phyloP scores from a whole-genome alignment of 2,797 vertebrate species.

The Prionace glauca region DNA sequence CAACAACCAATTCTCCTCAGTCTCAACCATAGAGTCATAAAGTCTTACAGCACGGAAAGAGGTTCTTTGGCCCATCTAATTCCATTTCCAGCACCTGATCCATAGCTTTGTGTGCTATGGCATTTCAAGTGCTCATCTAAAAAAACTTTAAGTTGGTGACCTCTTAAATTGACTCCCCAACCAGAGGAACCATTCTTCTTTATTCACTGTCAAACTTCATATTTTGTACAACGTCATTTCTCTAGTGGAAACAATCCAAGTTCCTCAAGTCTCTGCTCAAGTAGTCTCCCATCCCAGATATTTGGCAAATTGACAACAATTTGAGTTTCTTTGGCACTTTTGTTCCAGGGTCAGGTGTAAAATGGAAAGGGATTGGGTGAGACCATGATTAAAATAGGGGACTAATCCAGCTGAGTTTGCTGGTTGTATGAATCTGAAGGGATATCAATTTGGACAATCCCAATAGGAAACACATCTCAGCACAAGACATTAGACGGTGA shows the following conservation, averaged over 20 bases:
- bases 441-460: background rate
- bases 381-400: background rate
- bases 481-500: background rate
- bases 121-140: too few species aligned
- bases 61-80: too few species aligned
- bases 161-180: background rate
- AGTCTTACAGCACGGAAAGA: too few species aligned
- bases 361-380: background rate
- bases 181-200: background rate
- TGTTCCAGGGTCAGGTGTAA: background rate
- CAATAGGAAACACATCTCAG: background rate
- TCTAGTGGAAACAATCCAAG: too few species aligned
- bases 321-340: background rate
- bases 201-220: background rate
- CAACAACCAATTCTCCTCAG: background rate
- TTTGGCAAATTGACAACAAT: background rate
- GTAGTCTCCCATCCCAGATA: background rate
- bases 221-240: background rate
- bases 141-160: background rate
- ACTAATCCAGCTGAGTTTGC: background rate
- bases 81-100: too few species aligned
- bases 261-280: background rate
- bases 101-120: too few species aligned
- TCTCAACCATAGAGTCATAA: background rate
- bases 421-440: background rate